phyloP scores from a whole-genome alignment of 2,113 vertebrate genomes.

The Eptatretus burgeri region DNA sequence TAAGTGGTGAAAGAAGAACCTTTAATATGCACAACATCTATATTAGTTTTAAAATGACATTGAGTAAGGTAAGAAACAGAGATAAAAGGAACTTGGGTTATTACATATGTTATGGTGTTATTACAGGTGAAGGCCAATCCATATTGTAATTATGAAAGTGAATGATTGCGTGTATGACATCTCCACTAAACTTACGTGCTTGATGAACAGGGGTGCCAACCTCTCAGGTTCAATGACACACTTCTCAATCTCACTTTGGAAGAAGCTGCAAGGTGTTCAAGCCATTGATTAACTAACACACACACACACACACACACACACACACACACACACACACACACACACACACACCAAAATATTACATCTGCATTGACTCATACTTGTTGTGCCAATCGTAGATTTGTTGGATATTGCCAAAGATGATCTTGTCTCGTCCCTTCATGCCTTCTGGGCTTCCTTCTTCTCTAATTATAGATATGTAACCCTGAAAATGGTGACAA shows the following conservation, averaged over 20 bases:
- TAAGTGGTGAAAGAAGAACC: too few species aligned
- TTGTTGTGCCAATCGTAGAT: conserved; percentile 78
- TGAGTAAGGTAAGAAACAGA: too few species aligned
- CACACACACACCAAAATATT: too few species aligned
- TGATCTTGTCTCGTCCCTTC: conserved; percentile 62
- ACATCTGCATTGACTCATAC: conserved; percentile 20
- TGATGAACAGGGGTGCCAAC: conserved; percentile 58
- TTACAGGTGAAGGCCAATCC: too few species aligned
- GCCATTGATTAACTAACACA: conserved; percentile 7
- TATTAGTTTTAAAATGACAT: too few species aligned
- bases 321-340: not conserved
- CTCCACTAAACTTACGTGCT: conserved; percentile 33
- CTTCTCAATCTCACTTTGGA: conserved; percentile 46
- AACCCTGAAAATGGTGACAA: conserved; percentile 23
- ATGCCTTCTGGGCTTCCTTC: conserved; percentile 44
- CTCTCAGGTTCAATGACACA: conserved; percentile 46
- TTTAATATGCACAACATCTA: too few species aligned
- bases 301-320: not conserved
- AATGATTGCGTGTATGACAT: not conserved
- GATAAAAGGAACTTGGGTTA: too few species aligned
- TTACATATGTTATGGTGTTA: too few species aligned
- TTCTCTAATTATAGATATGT: conserved; percentile 38
- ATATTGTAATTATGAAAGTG: too few species aligned
- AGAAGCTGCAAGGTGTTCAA: conserved; percentile 25
- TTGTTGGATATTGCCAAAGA: conserved; percentile 70